A percentile compares a stretch with the other conserved stretches of the same genome.
phyloP scores from a whole-genome alignment of 2,797 vertebrate genomes.

The Neopelma chrysocephalum region DNA sequence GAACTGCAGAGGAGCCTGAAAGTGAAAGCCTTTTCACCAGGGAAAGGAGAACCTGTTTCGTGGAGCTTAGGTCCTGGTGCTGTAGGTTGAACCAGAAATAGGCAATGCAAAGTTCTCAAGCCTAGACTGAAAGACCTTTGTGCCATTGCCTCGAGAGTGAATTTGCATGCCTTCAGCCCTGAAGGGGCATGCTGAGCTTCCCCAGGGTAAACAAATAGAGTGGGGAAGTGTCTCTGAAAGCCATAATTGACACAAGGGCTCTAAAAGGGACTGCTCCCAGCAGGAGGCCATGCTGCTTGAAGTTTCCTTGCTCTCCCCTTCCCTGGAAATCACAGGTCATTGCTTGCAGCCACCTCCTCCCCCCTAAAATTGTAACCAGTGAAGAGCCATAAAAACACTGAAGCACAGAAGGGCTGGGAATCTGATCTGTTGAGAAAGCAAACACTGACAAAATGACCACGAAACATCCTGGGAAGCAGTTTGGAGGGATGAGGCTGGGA shows the following conservation, averaged over 20 bases:
- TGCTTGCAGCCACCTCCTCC: slow-evolving; percentile 11
- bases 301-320: slow-evolving; percentile 33
- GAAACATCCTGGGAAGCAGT: neutral
- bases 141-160: neutral
- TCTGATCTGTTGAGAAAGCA: slow-evolving; percentile 3
- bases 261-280: slow-evolving; percentile 84
- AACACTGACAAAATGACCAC: neutral
- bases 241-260: slow-evolving; percentile 84
- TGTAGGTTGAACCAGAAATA: neutral
- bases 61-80: neutral
- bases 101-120: neutral
- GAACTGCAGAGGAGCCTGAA: neutral
- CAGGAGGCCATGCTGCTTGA: slow-evolving; percentile 62
- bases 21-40: neutral
- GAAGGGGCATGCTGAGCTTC: neutral
- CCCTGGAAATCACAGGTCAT: slow-evolving; percentile 60
- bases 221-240: slow-evolving; percentile 6
- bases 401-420: slow-evolving; percentile 21
- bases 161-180: neutral
- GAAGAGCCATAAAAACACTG: slow-evolving; percentile 48
- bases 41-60: neutral
- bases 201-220: slow-evolving; percentile 58
- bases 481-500: neutral
- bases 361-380: slow-evolving; percentile 50
- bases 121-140: neutral